These are phyloP conservation scores for Falco concolor DNA, from an alignment of 2,797 vertebrate genomes.

Conservation along the genomic window DNA sequence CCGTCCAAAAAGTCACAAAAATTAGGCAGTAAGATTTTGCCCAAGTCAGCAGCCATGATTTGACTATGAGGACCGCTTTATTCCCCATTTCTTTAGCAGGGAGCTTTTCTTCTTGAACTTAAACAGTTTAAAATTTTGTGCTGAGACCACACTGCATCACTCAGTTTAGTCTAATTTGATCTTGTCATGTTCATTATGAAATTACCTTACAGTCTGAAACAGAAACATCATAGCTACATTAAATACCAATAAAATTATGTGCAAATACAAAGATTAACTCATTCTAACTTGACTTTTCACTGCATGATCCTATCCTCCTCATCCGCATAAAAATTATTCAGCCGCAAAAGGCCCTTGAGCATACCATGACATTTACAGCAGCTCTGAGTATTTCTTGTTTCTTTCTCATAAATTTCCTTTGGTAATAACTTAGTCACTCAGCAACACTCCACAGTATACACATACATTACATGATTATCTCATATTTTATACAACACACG, in stretches of 20 bases:
- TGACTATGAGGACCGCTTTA: not conserved
- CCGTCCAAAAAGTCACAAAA: not conserved
- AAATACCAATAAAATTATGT: slow-evolving; percentile 46
- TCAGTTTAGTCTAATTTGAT: not conserved
- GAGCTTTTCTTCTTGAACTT: not conserved
- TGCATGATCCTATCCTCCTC: slow-evolving; percentile 29
- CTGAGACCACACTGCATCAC: not conserved
- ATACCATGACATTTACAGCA: slow-evolving; percentile 70
- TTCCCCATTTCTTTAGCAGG: not conserved
- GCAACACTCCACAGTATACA: slow-evolving; percentile 57
- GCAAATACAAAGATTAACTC: slow-evolving; percentile 43
- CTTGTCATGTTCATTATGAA: not conserved
- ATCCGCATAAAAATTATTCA: slow-evolving; percentile 63
- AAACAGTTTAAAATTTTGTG: not conserved
- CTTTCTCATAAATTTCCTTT: slow-evolving; percentile 69
- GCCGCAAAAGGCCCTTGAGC: slow-evolving; percentile 66
- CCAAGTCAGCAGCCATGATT: not conserved
- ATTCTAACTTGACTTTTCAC: slow-evolving; percentile 40
- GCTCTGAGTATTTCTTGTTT: slow-evolving; percentile 65
- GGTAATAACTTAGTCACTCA: slow-evolving; percentile 68
- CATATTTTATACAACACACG: slow-evolving; percentile 74
- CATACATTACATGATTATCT: slow-evolving; percentile 60
- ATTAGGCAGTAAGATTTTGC: not conserved
- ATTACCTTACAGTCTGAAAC: not conserved
- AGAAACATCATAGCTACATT: slow-evolving; percentile 1